phyloP scores from a whole-genome alignment of 2,797 vertebrate genomes.

The Eulemur rubriventer region DNA sequence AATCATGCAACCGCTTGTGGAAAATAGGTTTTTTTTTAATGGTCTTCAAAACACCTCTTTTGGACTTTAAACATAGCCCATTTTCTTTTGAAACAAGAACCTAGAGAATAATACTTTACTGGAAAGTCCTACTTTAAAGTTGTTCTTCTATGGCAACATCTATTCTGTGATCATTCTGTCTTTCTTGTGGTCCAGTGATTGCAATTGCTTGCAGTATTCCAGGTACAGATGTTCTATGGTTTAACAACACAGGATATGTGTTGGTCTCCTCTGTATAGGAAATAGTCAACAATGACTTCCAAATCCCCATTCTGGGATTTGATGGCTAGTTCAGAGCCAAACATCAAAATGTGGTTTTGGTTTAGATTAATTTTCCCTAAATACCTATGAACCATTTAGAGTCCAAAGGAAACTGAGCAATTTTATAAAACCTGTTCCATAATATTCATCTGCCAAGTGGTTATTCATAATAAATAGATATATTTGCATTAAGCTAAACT shows the following conservation, averaged over 20 bases:
- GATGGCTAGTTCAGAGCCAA: conserved; percentile 26
- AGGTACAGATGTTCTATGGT: conserved; percentile 30
- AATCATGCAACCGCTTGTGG: background rate
- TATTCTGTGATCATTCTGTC: background rate
- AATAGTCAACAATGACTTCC: background rate
- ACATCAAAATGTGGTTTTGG: conserved; percentile 33
- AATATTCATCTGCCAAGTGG: conserved; percentile 32
- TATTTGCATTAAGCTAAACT: background rate
- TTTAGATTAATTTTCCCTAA: conserved; percentile 53
- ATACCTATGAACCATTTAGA: conserved; percentile 32
- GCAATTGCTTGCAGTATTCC: background rate
- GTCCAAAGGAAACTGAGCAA: conserved; percentile 49
- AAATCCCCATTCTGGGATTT: conserved; percentile 38
- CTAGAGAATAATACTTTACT: background rate
- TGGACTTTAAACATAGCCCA: background rate
- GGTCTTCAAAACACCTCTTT: background rate
- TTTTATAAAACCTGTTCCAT: background rate
- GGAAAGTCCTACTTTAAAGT: background rate
- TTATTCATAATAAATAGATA: conserved; percentile 44
- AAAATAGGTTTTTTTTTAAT: background rate
- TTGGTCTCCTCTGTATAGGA: conserved; percentile 9
- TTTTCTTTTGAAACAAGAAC: background rate
- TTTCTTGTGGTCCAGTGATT: conserved; percentile 5
- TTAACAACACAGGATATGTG: background rate
- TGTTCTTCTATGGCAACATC: background rate